Conservation (phyloP, 2,113 vertebrate genomes). For the Hippocampus comes region DNA sequence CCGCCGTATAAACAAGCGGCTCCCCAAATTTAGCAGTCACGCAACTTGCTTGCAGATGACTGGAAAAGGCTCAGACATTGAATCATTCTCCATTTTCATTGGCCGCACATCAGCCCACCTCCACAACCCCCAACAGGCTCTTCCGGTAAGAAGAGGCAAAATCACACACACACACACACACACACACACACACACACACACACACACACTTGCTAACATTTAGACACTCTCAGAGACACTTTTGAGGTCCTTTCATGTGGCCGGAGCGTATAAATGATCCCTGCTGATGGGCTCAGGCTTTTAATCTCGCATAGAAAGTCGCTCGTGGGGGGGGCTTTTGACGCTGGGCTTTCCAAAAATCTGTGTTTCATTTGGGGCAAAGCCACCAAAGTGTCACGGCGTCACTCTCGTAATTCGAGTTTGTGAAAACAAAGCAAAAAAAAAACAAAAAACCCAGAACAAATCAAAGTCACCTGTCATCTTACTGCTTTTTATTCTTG, state of each 20-base stretch:
- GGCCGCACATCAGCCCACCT: constrained; percentile 46
- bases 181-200: constrained; percentile 6
- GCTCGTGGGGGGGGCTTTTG: constrained; percentile 28
- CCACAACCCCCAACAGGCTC: constrained; percentile 42
- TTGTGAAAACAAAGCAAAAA: neutral
- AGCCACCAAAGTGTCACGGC: constrained; percentile 24
- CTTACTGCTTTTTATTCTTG: constrained; percentile 49
- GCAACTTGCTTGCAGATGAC: constrained; percentile 12
- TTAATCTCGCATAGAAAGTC: constrained; percentile 56
- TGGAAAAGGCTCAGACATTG: constrained; percentile 36
- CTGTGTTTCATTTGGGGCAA: constrained; percentile 48
- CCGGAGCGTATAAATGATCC: constrained; percentile 27
- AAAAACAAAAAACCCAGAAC: neutral
- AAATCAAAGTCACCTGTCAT: constrained; percentile 20
- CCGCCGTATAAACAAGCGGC: neutral
- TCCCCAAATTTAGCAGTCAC: neutral
- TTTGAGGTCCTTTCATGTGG: constrained; percentile 46
- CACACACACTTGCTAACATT: constrained; percentile 13
- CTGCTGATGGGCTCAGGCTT: constrained; percentile 44
- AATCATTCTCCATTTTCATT: constrained; percentile 57
- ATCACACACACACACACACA: constrained; percentile 12
- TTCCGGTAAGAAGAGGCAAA: constrained; percentile 59
- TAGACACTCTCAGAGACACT: neutral
- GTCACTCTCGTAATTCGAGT: constrained; percentile 3
- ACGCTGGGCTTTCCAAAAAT: constrained; percentile 25